Base-by-base conservation (phyloP, 2,797 vertebrate species). In the Eremophila alpestris region DNA sequence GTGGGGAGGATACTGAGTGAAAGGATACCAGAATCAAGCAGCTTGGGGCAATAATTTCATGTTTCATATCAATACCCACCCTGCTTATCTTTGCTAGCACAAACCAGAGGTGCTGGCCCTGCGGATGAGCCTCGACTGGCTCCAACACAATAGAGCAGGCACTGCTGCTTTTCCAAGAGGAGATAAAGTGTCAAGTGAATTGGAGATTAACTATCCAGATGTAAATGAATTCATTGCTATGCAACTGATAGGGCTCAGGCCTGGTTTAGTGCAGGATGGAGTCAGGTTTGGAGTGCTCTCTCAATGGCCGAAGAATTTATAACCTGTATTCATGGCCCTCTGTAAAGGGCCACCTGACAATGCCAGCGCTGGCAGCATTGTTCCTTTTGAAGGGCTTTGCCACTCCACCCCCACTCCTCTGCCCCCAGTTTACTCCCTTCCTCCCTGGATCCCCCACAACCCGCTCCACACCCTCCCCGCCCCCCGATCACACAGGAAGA, bases 251-350 rank as follows among this genome's bases (percentile, higher is more conserved):
- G 94, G 87, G 81, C 95, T 84, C 78, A 36, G 87, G 86, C 83
- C 89, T 30, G 54, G 84, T 95, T 96, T 94, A 94, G 94, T 83
- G 95, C 92, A 93, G 95, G 93, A 95, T 91, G 89, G 91, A 97
- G 95, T 95, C 92, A 93, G 96, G 95, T 95, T 90, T 95, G 94
- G 89, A 95, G 93, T 93, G 86, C 81, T 70, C 85, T 91, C 86
- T 94, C 94, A 95, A 96, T 86, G 87, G 94, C 81, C 83, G 89
- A 93, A 95, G 96, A 95, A 97, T 97, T 97, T 96, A 96, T 94
- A 93, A 96, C 96, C 94, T 94, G 94, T 94, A 95, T 97, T 96
- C 93, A 96, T 93, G 95, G 86, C 88, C 38, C 84, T 78, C 93
- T 95, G 90, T 89, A 92, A 96, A 96, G 83, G 75, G 90, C 69